Evolutionary conservation across 2,797 vertebrate species (phyloP), one percentile per base, ranked within the genome.

Genomic region (Rhinatrema bivittatum): DNA sequence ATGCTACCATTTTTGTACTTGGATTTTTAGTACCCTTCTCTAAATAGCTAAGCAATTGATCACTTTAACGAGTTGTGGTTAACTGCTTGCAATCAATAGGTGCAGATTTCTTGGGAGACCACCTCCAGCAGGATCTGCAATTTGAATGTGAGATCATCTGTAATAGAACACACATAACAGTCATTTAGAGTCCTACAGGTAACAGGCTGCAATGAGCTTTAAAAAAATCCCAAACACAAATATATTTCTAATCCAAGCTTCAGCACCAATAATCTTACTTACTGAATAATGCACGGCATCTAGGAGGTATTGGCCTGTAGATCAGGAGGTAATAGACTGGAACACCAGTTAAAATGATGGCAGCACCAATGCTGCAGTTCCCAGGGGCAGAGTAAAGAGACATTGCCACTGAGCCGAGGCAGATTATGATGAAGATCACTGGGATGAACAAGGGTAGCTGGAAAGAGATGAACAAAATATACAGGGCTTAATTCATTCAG

Each of bases 381-480:
- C 79, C 40, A 5, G 77, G 77, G 34, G 80, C 76, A 4, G 77
- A 74, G 48, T 78, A 80, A 48, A 80, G 72, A 5, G 77, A 78
- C 77, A 77, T 68, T 12, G 47, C 58, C 33, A 76, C 74, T 4
- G 75, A 66, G 34, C 77, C 74, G 45, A 80, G 68, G 60, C 72
- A 73, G 38, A 63, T 66, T 35, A 64, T 20, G 18, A 72, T 71
- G 25, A 79, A 80, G 27, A 60, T 59, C 21, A 73, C 4, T 2
- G 76, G 76, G 36, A 80, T 16, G 3, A 79, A 61, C 9, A 80
- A 28, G 10, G 76, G 77, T 29, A 80, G 74, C 77, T 80, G 25
- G 5, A 17, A 11, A 23, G 33, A 42, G 34, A 8, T 56, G 20
- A 23, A 46, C 7, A 51, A 18, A 21, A 22, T 4, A 27, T 7